Base-by-base conservation (phyloP, 2,113 vertebrate species). In the Cricetomys ansorgei region DNA sequence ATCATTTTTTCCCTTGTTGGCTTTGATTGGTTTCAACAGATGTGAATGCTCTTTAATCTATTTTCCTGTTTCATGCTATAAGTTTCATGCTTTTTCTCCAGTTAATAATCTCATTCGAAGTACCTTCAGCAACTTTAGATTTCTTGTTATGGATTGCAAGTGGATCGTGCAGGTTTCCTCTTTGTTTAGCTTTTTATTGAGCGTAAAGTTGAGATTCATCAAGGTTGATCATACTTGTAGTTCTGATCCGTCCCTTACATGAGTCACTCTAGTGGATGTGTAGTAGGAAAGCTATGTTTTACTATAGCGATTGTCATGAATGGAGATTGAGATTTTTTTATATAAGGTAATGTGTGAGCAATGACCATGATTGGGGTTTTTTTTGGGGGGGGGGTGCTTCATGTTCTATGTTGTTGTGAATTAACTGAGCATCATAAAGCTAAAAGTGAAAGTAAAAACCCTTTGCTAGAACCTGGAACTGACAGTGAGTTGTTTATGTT, bases 371-470 rank as follows among this genome's bases (percentile, higher is more conserved):
- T 65, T 87, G 77, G 55, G 37, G 11, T 90, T 76, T 90, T 96
- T 84, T 87, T 79, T 94, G 48, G 11, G n/a, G n/a, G n/a, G n/a
- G n/a, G n/a, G n/a, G 15, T 95, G 48, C 16, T 50, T 21, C 76
- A 75, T 70, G 53, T 17, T 57, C 65, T 94, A 29, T 84, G 75
- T 27, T 89, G 0, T 73, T 76, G n/a, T 88, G 67, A 92, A 59
- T 84, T 34, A 88, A 77, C 53, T 77, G 65, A 95, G 55, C 69
- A 73, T 90, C 21, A 45, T 53, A 89, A 73, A 92, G 17, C 73
- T 75, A 64, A 95, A 93, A 88, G 37, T 80, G 11, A 83, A 48
- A 88, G 75, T 88, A 84, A 69, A 94, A 95, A 73, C 83, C 34
- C 67, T 75, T 80, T 91, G 62, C 5, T 85, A n/a, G 31, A 37